Base-by-base conservation (phyloP, 2,113 vertebrate species). In the Nestor notabilis region DNA sequence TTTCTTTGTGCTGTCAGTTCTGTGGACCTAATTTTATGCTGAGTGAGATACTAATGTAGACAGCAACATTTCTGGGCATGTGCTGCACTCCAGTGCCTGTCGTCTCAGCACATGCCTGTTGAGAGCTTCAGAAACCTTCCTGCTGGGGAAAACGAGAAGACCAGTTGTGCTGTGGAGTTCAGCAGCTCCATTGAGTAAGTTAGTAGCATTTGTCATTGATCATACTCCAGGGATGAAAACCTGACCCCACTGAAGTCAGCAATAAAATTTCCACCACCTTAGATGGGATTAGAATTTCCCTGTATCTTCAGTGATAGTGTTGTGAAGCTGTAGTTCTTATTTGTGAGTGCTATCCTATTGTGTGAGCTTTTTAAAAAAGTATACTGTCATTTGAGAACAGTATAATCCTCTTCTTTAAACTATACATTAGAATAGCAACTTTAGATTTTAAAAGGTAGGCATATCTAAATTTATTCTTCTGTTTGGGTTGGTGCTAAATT, bases 1-100 rank as follows among this genome's bases (percentile, higher is more conserved):
- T 96, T 91, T 80, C 83, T 37, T 89, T 81, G 49, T 87, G 50
- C 81, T 91, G 90, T 95, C 96, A 91, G 41, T 65, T 93, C 90
- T 37, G 37, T 24, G 46, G 58, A 94, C 83, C 25, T 81, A 2
- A 60, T 92, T 81, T 72, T 49, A 43, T 5, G 7, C 18, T 66
- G 85, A 13, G 58, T 66, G 56, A 84, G 74, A 64, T 68, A 74
- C 69, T 82, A 3, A 64, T 25, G 56, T 11, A 31, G 77, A 76
- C 3, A 3, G 80, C 71, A 81, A 28, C 0, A 3, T 93, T 91
- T 60, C 49, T 68, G 84, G 79, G 60, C 43, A 28, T n/a, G 64
- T 71, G 68, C 68, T 87, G 78, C 65, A 13, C 68, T 83, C 76
- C 89, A n/a, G 56, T 33, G 78, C 71, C 78, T 52, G 69, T 39